Conservation (phyloP, 2,113 vertebrate species). For the Ibidorhyncha struthersii region DNA sequence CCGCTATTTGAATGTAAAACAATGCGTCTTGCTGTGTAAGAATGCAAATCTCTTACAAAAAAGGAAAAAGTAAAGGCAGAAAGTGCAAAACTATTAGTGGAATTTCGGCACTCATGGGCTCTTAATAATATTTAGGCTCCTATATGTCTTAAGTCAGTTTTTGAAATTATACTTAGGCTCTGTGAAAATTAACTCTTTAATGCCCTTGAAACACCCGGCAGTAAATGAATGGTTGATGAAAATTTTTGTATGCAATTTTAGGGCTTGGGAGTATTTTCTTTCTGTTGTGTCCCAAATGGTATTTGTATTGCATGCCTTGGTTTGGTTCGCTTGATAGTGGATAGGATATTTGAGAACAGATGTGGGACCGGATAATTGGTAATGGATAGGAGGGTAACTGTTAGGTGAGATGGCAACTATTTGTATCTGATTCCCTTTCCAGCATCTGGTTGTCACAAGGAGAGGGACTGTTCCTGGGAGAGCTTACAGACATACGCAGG, state of each 20-base stretch:
- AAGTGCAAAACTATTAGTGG: neutral
- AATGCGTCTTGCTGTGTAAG: neutral
- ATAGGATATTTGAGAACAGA: neutral
- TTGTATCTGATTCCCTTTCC: neutral
- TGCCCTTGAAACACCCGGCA: neutral
- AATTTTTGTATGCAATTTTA: neutral
- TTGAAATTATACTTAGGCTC: neutral
- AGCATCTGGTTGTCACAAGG: neutral
- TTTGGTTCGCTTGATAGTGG: neutral
- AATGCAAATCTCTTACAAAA: neutral
- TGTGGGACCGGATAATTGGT: neutral
- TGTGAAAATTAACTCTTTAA: neutral
- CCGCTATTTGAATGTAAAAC: neutral
- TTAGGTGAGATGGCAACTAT: neutral
- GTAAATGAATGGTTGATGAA: neutral
- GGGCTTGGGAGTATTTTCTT: neutral
- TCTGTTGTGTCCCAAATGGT: neutral
- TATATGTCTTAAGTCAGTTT: neutral
- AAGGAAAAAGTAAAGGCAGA: neutral
- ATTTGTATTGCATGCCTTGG: neutral
- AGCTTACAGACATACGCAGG: neutral
- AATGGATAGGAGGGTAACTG: neutral
- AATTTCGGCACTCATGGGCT: neutral
- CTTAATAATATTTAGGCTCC: neutral
- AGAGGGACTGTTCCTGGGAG: neutral